phyloP scores from a whole-genome alignment of 2,888 invertebrate species.

The Galerucella pusilla region DNA sequence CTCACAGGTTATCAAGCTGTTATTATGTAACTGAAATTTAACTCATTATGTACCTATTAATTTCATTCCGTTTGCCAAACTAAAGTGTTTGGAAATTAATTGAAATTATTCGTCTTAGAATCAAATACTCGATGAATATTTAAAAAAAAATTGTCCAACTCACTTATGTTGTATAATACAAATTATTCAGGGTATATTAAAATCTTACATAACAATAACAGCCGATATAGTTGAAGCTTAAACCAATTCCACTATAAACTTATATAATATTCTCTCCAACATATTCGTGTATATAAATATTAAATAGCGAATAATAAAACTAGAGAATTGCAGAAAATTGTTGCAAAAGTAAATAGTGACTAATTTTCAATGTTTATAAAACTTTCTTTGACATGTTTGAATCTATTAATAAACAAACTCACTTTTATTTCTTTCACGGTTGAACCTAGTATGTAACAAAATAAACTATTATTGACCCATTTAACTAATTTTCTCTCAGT shows the following conservation, averaged over 20 bases:
- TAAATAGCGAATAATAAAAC: background rate
- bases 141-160: background rate
- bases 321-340: background rate
- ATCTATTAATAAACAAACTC: background rate
- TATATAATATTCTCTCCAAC: background rate
- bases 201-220: slow-evolving; percentile 10
- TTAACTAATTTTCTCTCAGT: no score
- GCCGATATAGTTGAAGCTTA: background rate
- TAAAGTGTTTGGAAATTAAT: no score
- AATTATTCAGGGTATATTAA: slow-evolving; percentile 1
- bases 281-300: background rate
- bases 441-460: no score
- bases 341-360: background rate
- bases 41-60: no score
- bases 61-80: no score
- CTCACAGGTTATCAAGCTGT: no score
- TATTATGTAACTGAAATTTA: no score
- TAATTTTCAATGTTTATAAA: background rate
- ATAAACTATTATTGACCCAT: no score
- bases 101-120: no score
- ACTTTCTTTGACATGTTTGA: background rate
- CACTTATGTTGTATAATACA: slow-evolving; percentile 5
- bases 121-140: background rate
- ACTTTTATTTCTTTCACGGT: no score
- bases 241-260: background rate